Conservation (phyloP, 2,797 vertebrate species). For the Lepilemur ruficaudatus region DNA sequence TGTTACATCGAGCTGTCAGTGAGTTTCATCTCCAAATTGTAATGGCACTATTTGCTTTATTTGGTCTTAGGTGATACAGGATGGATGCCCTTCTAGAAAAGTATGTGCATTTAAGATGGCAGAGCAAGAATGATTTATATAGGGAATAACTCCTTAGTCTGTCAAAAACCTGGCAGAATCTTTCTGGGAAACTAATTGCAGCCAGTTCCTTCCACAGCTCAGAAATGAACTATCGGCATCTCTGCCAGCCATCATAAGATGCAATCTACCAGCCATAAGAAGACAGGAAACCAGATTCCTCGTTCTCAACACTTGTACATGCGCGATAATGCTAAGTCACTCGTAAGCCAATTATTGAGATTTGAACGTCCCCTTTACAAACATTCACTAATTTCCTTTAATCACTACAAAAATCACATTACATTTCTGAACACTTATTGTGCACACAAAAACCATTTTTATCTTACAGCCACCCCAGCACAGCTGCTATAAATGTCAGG, state of each 20-base stretch:
- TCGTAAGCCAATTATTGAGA: neutral
- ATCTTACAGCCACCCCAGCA: neutral
- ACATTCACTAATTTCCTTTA: neutral
- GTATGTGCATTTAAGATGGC: conserved; percentile 67
- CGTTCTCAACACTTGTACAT: neutral
- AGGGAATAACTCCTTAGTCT: conserved; percentile 69
- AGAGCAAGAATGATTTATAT: conserved; percentile 70
- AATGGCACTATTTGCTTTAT: conserved; percentile 61
- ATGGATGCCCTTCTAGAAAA: conserved; percentile 67
- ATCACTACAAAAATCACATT: neutral
- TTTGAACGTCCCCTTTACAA: neutral
- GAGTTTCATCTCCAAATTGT: conserved; percentile 57
- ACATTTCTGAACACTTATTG: neutral
- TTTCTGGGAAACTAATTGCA: conserved; percentile 65
- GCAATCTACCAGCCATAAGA: neutral
- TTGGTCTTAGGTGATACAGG: conserved; percentile 51
- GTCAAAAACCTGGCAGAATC: conserved; percentile 58
- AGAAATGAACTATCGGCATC: neutral
- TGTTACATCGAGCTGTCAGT: conserved; percentile 20
- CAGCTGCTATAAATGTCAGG: neutral
- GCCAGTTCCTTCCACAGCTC: neutral
- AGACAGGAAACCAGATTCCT: neutral
- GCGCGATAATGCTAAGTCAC: neutral
- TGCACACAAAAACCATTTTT: neutral
- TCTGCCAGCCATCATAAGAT: neutral